These are phyloP conservation scores for Hormaphis cornu DNA, from an alignment of 1,140 invertebrate genomes.

Conservation along the genomic window DNA sequence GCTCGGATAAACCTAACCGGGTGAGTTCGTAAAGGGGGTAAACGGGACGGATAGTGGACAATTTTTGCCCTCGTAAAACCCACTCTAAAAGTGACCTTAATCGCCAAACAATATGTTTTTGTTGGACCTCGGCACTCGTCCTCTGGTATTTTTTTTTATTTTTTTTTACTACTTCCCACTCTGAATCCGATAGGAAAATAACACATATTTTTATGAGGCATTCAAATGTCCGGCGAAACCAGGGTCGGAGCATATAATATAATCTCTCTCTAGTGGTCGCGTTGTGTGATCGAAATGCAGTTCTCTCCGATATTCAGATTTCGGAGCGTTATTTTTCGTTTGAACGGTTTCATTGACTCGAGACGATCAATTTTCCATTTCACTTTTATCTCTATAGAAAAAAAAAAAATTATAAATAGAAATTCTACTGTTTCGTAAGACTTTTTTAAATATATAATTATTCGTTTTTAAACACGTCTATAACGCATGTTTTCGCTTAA, in stretches of 20 bases:
- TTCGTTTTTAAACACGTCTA: too few species aligned
- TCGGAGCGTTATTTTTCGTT: too few species aligned
- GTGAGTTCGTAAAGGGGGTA: neutral
- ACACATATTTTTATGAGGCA: slow-evolving; percentile 23
- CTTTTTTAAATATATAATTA: too few species aligned
- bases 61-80: slow-evolving; percentile 30
- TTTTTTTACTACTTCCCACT: neutral
- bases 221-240: slow-evolving; percentile 13
- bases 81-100: slow-evolving; percentile 31
- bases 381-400: too few species aligned
- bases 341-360: too few species aligned
- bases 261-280: neutral
- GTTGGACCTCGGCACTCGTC: slow-evolving; percentile 1
- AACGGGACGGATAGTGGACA: slow-evolving; percentile 1
- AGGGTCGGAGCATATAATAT: neutral
- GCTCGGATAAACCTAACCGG: neutral
- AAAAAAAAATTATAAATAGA: too few species aligned
- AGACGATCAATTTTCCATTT: too few species aligned
- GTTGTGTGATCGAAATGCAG: too few species aligned
- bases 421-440: too few species aligned
- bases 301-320: too few species aligned
- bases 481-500: too few species aligned
- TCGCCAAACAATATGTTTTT: slow-evolving; percentile 29
- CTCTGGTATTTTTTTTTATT: neutral
- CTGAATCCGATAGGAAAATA: neutral